These are phyloP conservation scores for Platysteira castanea DNA, from an alignment of 2,113 vertebrate species.

Conservation along the genomic window DNA sequence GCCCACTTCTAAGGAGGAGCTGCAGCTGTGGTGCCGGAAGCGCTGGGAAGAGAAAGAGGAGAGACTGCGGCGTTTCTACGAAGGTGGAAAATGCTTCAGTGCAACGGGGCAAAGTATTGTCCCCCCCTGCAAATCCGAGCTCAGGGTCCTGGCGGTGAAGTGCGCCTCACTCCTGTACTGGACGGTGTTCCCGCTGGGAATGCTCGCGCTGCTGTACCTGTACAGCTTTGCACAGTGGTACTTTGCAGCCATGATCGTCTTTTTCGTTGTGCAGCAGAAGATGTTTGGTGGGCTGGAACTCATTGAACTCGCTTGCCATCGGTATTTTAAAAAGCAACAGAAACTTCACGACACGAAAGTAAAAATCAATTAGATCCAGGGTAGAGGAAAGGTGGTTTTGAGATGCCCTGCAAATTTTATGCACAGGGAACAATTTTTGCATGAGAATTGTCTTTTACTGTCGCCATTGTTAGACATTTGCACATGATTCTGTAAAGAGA, in stretches of 20 bases:
- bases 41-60: constrained; percentile 94
- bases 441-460: constrained; percentile 68
- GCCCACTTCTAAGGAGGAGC: constrained; percentile 74
- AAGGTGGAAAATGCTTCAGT: constrained; percentile 74
- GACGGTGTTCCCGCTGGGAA: constrained; percentile 79
- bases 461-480: constrained; percentile 59
- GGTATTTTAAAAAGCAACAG: constrained; percentile 70
- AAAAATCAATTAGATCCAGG: constrained; percentile 46
- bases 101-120: constrained; percentile 65
- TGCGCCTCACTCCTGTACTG: constrained; percentile 87
- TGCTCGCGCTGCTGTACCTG: constrained; percentile 77
- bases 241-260: constrained; percentile 69
- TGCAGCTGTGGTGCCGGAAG: constrained; percentile 89
- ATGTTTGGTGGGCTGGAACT: constrained; percentile 89
- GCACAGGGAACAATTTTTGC: constrained; percentile 66
- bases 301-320: constrained; percentile 87
- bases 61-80: constrained; percentile 85
- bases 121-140: constrained; percentile 91
- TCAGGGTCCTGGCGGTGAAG: constrained; percentile 84
- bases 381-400: background rate
- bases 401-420: constrained; percentile 28
- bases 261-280: constrained; percentile 84
- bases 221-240: constrained; percentile 81
- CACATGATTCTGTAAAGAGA: constrained; percentile 54
- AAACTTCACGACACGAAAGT: constrained; percentile 57